Evolutionary conservation across 92 coral and sea anemone species (phyloP), one percentile per base, ranked within the genome.

Genomic region (Hydrozoanthus gracilis): DNA sequence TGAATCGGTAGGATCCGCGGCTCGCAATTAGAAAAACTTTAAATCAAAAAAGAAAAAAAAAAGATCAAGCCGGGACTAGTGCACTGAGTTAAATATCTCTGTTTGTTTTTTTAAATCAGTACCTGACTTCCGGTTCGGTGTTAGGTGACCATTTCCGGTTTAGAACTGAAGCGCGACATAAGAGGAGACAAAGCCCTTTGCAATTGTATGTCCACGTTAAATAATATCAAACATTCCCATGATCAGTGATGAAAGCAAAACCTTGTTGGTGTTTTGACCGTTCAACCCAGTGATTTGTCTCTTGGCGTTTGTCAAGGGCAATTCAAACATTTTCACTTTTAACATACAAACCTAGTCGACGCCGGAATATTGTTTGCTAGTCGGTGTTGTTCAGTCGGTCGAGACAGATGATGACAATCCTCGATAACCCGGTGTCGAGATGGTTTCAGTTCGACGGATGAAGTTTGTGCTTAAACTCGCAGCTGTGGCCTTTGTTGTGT

Each of bases 401-500:
- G 44, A 0, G 27, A 51, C 35, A 77, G 66, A 55, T 77, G 82
- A 77, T 35, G 79, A 13, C 17, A 16, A 50, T 18, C 35, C 27
- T 77, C 39, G 62, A 51, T 7, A 77, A 77, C 67, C 49, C 39
- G 82, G 54, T 77, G 69, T 47, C 44, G 82, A 68, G 16, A 77
- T 77, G 82, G 82, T 77, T 77, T 77, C 82, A 77, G 82, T 77
- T 12, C 82, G 82, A 47, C 67, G 82, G 44, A 68, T 77, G 82
- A 77, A 77, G n/a, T 77, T 54, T 55, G 67, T 77, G 17, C 15
- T 77, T 77, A 77, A 77, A 77, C 51, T 77, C 12, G 35, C 69
- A 4, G 45, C 54, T 35, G 82, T 55, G 65, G 49, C 82, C 7
- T 55, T 56, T 50, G 56, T 77, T 35, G 49, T 77, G n/a, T 60